Conservation (phyloP, 1,140 invertebrate species). For the Bicyclus anynana region DNA sequence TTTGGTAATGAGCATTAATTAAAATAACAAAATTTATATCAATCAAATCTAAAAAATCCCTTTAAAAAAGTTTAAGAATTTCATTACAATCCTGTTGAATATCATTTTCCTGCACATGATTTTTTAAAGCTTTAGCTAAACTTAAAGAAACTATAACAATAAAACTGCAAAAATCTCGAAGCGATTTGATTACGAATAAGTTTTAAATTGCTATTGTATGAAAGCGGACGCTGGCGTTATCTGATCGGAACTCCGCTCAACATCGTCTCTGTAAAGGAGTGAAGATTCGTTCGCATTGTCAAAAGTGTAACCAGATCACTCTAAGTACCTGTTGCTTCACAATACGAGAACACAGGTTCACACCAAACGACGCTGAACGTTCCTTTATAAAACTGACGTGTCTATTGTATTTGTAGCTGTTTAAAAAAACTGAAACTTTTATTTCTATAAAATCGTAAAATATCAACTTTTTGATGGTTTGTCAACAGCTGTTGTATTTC, state of each 20-base stretch:
- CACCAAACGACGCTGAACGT: slow-evolving; percentile 33
- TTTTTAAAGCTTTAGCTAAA: neutral
- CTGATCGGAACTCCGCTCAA: slow-evolving; percentile 67
- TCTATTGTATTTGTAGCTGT: slow-evolving; percentile 3
- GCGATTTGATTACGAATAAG: slow-evolving; percentile 33
- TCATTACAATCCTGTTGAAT: no score
- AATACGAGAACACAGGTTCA: slow-evolving; percentile 48
- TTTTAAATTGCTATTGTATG: slow-evolving; percentile 46
- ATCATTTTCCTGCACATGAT: no score
- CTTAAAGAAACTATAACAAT: neutral
- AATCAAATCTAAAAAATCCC: no score
- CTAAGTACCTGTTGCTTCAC: slow-evolving; percentile 53
- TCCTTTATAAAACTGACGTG: slow-evolving; percentile 26
- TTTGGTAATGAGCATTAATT: no score
- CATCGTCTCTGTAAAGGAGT: slow-evolving; percentile 56
- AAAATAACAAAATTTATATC: no score
- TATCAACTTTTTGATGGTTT: slow-evolving; percentile 7
- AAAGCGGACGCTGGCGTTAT: slow-evolving; percentile 58
- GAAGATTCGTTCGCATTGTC: slow-evolving; percentile 46
- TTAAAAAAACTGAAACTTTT: slow-evolving; percentile 4
- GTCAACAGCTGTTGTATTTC: slow-evolving; percentile 14
- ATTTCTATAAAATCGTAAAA: slow-evolving; percentile 7
- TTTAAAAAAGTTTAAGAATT: no score
- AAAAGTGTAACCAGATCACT: slow-evolving; percentile 58
- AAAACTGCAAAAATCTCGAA: slow-evolving; percentile 1